phyloP scores from a whole-genome alignment of 2,113 vertebrate species.

The Nicator chloris region DNA sequence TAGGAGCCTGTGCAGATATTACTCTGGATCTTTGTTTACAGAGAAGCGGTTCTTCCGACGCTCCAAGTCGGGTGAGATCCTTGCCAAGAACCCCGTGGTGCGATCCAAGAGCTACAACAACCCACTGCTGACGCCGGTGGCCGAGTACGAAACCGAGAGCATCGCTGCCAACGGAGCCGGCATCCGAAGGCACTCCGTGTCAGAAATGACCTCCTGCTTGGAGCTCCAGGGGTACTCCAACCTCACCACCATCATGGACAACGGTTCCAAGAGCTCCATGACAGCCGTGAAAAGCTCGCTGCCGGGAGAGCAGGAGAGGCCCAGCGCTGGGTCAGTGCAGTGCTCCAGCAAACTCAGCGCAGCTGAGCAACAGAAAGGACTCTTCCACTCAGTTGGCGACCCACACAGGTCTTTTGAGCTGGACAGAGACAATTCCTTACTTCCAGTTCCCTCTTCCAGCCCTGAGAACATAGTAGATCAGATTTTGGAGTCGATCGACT shows the following conservation, averaged over 20 bases:
- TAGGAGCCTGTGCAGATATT: background rate
- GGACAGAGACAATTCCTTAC: conserved; percentile 69
- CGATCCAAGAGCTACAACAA: conserved; percentile 96
- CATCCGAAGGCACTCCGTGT: conserved; percentile 88
- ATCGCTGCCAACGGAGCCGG: conserved; percentile 34
- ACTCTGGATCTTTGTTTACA: conserved; percentile 51
- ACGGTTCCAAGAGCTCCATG: conserved; percentile 52
- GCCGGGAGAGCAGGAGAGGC: conserved; percentile 8
- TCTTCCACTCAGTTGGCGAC: conserved; percentile 38
- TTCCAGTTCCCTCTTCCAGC: conserved; percentile 76
- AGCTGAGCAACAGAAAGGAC: conserved; percentile 51
- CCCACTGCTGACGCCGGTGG: conserved; percentile 88
- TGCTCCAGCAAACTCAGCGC: conserved; percentile 17
- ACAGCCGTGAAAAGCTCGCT: background rate
- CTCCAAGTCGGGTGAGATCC: conserved; percentile 69
- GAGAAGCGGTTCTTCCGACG: conserved; percentile 83
- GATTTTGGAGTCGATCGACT: conserved; percentile 82
- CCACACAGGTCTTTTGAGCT: conserved; percentile 53
- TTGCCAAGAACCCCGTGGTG: conserved; percentile 87
- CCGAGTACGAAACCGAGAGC: conserved; percentile 82
- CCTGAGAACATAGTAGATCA: conserved; percentile 82
- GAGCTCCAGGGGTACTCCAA: conserved; percentile 79
- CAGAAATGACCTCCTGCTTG: conserved; percentile 87
- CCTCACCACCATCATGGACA: conserved; percentile 63
- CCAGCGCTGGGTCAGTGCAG: background rate